Base-by-base conservation (phyloP, 2,888 invertebrate species). In the Tuta absoluta region DNA sequence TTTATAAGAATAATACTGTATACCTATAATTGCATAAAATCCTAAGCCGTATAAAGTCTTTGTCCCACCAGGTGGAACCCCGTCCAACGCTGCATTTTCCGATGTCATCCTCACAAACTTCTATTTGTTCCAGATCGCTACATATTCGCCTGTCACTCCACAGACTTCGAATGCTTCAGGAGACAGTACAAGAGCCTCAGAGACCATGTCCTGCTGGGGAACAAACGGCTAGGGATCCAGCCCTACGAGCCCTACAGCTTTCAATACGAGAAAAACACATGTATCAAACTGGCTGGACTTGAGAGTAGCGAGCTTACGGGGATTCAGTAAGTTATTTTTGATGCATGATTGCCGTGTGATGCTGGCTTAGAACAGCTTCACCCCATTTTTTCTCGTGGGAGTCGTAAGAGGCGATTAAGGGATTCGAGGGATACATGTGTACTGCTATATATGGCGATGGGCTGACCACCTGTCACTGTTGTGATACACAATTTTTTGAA, bases 151-250 rank as follows among this genome's bases (percentile, higher is more conserved):
- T 86, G 86, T 64, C 85, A 78, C 68, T 77, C 79, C 0, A 84
- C 81, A 0, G 85, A 86, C 76, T 84, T 78, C 70, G 71, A 71
- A 3, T 86, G 86, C 73, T 86, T 86, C 76, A 79, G 79, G 70
- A 76, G 75, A 0, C 86, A 86, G 68, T 86, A 80, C 75, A 65
- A 62, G 1, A 67, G 75, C 0, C 72, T 86, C 0, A 67, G 84
- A 8, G 81, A 84, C 71, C 67, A 77, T 41, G 73, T 81, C 0
- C 64, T 86, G 2, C 66, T 80, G 2, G 85, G 84, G 17, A 82
- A 78, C 65, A 23, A 69, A 1, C 56, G 62, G 33, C 68, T 82
- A 7, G 70, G 61, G 41, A 75, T 85, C 0, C 73, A 71, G 0
- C 23, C 48, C 2, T 82, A 82, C 58, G 67, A 76, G 58, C 75